A percentile compares a stretch with the other conserved stretches of the same genome.
Evolutionary conservation across 2,888 invertebrate species (phyloP).

Genomic region (Spilarctia lutea): DNA sequence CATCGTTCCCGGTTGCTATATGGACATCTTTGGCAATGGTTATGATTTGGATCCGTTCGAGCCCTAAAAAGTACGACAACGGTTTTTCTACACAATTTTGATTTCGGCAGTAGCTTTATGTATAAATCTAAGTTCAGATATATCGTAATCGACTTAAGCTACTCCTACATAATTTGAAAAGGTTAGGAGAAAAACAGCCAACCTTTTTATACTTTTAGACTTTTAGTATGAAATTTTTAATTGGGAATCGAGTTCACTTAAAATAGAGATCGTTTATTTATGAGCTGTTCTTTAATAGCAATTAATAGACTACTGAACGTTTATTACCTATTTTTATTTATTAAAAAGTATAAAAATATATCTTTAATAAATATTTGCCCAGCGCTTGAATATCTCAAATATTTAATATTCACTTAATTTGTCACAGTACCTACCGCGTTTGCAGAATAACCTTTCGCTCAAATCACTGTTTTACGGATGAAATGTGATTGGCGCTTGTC

Average conservation of each 20-base stretch:
- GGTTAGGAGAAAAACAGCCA: too few species aligned
- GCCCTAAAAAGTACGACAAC: too few species aligned
- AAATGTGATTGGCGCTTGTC: background rate
- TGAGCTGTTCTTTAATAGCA: background rate
- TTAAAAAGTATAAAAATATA: background rate
- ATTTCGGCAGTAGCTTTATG: too few species aligned
- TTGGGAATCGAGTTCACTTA: background rate
- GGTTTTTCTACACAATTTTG: too few species aligned
- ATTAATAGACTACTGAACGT: background rate
- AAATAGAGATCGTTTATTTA: background rate
- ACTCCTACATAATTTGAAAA: too few species aligned
- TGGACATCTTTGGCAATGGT: too few species aligned
- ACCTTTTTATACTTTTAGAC: background rate
- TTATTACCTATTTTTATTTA: background rate
- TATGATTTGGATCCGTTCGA: too few species aligned
- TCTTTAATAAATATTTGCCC: background rate
- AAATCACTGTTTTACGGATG: slow-evolving; percentile 30
- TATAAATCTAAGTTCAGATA: too few species aligned
- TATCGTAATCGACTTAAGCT: too few species aligned
- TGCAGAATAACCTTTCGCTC: slow-evolving; percentile 27
- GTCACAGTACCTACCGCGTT: slow-evolving; percentile 40
- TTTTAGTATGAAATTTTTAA: slow-evolving; percentile 1
- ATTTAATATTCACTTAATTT: slow-evolving; percentile 65
- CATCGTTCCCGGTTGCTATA: too few species aligned
- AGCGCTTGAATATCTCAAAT: slow-evolving; percentile 25